Evolutionary conservation across 1,140 invertebrate species (phyloP).

Genomic region (Xylocopa sonorina): DNA sequence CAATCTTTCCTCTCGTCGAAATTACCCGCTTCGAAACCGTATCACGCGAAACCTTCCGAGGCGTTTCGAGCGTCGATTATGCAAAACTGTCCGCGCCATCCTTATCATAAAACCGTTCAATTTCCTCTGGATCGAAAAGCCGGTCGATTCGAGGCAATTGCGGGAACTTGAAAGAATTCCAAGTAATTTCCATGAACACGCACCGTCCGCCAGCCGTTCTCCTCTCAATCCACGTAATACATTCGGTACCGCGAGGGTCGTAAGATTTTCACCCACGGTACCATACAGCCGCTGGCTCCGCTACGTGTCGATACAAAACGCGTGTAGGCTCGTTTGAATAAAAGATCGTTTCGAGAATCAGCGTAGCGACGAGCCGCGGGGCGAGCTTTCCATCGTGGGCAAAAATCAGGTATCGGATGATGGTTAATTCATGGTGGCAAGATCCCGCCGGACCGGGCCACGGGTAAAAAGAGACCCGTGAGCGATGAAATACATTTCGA

Average conservation of each 20-base stretch:
- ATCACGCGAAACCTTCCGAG: background rate
- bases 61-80: background rate
- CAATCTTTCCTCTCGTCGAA: too few species aligned
- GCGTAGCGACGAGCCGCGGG: constrained; percentile 44
- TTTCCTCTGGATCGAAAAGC: background rate
- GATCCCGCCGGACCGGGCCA: constrained; percentile 41
- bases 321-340: constrained; percentile 66
- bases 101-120: background rate
- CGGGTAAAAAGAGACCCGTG: constrained; percentile 56
- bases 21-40: background rate
- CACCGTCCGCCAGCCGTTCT: background rate
- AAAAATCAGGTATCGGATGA: constrained; percentile 68
- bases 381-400: constrained; percentile 48
- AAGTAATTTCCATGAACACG: constrained; percentile 44
- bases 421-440: constrained; percentile 73
- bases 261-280: constrained; percentile 41
- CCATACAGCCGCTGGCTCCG: too few species aligned
- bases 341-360: constrained; percentile 70
- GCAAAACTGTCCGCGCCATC: background rate
- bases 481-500: constrained; percentile 59
- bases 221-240: constrained; percentile 12
- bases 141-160: constrained; percentile 4
- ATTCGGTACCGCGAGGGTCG: constrained; percentile 17
- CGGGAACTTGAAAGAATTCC: constrained; percentile 33
- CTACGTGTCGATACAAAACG: constrained; percentile 26